These are phyloP conservation scores for Hylaeus anthracinus DNA, from an alignment of 1,140 invertebrate genomes.

Conservation along the genomic window DNA sequence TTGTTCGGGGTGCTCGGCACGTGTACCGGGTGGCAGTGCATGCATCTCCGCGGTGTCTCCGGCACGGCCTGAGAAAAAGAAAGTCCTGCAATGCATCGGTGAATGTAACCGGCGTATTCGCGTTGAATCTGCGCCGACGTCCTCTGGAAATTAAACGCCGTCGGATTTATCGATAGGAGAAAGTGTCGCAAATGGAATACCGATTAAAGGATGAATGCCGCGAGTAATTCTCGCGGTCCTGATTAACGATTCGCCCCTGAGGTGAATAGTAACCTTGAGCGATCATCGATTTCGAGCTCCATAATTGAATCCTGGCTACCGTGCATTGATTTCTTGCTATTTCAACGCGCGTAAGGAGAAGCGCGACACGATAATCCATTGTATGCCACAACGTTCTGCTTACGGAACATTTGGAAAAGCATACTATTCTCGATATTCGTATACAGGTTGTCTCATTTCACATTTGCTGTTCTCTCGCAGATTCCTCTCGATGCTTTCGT, in stretches of 20 bases:
- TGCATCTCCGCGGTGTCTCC: slow-evolving; percentile 75
- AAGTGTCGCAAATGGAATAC: slow-evolving; percentile 24
- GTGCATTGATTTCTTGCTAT: background rate
- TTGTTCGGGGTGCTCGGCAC: slow-evolving; percentile 70
- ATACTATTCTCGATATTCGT: too few species aligned
- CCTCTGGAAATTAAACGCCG: slow-evolving; percentile 19
- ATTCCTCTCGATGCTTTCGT: too few species aligned
- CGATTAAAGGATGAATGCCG: slow-evolving; percentile 16
- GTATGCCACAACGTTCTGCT: too few species aligned
- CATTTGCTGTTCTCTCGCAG: too few species aligned
- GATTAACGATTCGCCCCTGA: background rate
- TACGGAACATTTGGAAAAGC: too few species aligned
- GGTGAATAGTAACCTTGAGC: background rate
- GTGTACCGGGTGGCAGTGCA: slow-evolving; percentile 75
- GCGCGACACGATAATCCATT: too few species aligned
- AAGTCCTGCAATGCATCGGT: slow-evolving; percentile 9
- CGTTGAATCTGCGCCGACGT: background rate
- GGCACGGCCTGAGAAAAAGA: slow-evolving; percentile 58
- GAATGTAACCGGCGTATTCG: background rate
- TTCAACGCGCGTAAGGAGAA: too few species aligned
- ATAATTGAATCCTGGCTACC: background rate
- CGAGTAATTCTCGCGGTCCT: slow-evolving; percentile 1
- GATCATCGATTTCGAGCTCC: slow-evolving; percentile 7
- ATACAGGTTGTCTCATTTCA: too few species aligned
- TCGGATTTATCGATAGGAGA: background rate